Conservation (phyloP, 2,113 vertebrate species). For the Merops nubicus region DNA sequence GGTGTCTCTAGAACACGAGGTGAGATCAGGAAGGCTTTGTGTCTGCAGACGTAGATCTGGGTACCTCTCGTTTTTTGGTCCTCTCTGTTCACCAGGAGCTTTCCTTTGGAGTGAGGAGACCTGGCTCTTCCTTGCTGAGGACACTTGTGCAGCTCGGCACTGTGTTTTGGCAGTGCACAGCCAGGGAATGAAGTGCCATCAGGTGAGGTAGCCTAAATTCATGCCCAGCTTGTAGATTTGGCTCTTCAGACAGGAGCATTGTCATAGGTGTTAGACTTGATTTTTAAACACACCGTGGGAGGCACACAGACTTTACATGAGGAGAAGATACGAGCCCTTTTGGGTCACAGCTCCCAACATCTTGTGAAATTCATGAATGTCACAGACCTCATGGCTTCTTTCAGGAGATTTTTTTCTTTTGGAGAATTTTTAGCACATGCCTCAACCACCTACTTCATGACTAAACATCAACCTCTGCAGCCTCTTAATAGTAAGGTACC, state of each 20-base stretch:
- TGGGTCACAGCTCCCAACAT: no score
- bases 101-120: no score
- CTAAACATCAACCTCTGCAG: not conserved
- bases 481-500: not conserved
- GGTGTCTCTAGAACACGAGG: not conserved
- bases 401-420: no score
- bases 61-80: not conserved
- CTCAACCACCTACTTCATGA: not conserved
- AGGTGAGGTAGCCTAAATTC: no score
- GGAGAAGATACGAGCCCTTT: not conserved
- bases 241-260: no score
- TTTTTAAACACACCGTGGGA: not conserved
- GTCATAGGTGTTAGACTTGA: not conserved
- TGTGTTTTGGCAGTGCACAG: no score
- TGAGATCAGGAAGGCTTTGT: not conserved
- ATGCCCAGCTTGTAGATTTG: no score
- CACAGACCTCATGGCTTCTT: not conserved
- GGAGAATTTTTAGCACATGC: not conserved
- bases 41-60: not conserved
- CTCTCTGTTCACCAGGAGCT: no score
- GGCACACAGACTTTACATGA: not conserved
- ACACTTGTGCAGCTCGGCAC: no score
- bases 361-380: not conserved
- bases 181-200: no score
- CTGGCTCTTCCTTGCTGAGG: no score